Conservation (phyloP, 2,113 vertebrate species). For the Theristicus caerulescens region DNA sequence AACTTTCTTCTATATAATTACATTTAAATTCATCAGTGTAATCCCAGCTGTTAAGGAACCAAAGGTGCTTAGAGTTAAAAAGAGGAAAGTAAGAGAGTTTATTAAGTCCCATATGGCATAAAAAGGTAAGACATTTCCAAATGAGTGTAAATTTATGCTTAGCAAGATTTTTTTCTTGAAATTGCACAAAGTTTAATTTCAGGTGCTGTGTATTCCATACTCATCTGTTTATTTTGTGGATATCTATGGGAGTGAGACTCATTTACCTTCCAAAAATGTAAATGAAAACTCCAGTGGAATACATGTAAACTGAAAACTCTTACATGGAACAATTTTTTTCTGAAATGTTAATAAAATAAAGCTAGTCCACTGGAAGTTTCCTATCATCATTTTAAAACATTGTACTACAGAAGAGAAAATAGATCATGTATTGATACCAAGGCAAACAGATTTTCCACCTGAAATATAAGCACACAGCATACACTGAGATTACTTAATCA, state of each 20-base stretch:
- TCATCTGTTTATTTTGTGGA: constrained; percentile 21
- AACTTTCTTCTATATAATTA: neutral
- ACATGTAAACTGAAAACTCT: neutral
- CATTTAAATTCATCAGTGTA: neutral
- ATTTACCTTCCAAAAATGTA: constrained; percentile 34
- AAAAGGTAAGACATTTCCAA: neutral
- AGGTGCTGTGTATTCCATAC: neutral
- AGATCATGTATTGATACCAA: neutral
- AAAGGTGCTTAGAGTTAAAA: neutral
- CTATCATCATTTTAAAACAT: neutral
- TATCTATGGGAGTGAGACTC: constrained; percentile 7
- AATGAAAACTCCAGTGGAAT: neutral
- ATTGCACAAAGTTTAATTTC: constrained; percentile 30
- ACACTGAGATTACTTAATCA: neutral
- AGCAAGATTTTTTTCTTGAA: constrained; percentile 14
- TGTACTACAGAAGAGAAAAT: neutral
- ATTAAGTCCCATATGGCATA: neutral
- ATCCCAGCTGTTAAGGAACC: constrained; percentile 31
- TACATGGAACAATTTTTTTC: neutral
- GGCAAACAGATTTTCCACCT: neutral
- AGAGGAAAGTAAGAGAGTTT: neutral
- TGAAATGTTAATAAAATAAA: neutral
- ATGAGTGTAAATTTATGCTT: constrained; percentile 9
- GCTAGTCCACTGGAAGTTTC: neutral
- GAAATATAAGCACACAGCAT: neutral